Evolutionary conservation across 2,797 vertebrate species (phyloP), one percentile per base, ranked within the genome.

Genomic region (Eidolon dupreanum): DNA sequence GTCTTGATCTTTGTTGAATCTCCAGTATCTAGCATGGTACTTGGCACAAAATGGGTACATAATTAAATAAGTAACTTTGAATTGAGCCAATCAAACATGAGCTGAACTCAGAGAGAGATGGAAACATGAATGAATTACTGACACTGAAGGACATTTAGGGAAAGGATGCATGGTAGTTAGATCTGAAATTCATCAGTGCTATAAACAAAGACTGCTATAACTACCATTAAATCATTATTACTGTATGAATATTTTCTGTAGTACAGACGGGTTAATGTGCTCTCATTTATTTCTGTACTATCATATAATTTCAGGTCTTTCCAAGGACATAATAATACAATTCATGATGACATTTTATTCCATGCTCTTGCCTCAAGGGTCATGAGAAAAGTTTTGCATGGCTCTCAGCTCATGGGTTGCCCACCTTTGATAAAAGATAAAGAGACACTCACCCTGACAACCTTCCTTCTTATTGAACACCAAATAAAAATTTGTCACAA

Each of bases 261-360:
- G 46, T 61, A 65, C 28, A 5, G 59, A 79, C 22, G 19, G 88
- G 90, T 89, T 95, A 94, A 75, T 43, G 83, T 24, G n/a, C 38
- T 91, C 74, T 86, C 81, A 8, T 93, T 96, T 93, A 59, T 87
- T 96, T 93, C 92, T 82, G 46, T 71, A 28, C 24, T 61, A 46
- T 73, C 73, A n/a, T 78, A 88, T 93, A 92, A 95, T 91, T 94
- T 83, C 91, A 82, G 71, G 85, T 95, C 88, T 97, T 96, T 86
- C 51, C 95, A 93, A 95, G 95, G 96, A 96, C 86, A 20, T 77
- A 77, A 74, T 84, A 89, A 78, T 73, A 77, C 61, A 77, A 90
- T 87, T 96, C 74, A 59, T 28, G 10, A 59, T 91, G 83, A 31
- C 61, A 93, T 93, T 91, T 91, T 83, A 95, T 85, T 84, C 17